These are phyloP conservation scores for Carposina sasakii DNA, from an alignment of 1,140 invertebrate genomes.

Conservation along the genomic window DNA sequence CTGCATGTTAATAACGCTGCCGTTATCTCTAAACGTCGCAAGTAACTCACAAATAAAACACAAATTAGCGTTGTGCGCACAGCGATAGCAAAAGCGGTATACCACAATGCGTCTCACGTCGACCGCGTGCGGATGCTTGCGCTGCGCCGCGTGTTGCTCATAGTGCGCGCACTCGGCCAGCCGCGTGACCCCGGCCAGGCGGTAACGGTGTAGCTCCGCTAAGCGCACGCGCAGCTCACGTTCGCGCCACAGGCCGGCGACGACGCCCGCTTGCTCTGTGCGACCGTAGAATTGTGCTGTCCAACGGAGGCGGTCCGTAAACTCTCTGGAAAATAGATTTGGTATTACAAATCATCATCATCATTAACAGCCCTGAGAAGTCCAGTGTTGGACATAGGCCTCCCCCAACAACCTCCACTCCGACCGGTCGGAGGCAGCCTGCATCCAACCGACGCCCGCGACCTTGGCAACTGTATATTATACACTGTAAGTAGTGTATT, in stretches of 20 bases:
- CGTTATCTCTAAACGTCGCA: no score
- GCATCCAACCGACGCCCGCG: no score
- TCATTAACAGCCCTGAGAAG: no score
- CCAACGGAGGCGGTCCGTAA: constrained; percentile 85
- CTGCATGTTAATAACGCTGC: no score
- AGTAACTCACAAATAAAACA: no score
- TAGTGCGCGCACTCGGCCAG: constrained; percentile 88
- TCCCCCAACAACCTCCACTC: no score
- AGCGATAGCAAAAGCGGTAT: constrained; percentile 18
- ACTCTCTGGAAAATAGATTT: constrained; percentile 80
- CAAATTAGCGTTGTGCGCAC: neutral
- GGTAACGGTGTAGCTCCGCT: constrained; percentile 86
- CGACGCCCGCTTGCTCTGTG: constrained; percentile 86
- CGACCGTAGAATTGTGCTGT: constrained; percentile 92
- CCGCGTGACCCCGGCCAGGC: constrained; percentile 84
- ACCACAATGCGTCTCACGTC: constrained; percentile 49
- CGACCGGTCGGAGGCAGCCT: no score
- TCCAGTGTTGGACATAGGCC: no score
- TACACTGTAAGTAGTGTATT: no score
- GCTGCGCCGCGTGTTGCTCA: constrained; percentile 79
- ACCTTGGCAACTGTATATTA: no score
- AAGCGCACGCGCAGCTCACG: constrained; percentile 86
- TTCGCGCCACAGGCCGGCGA: constrained; percentile 85
- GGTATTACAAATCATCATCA: no score
- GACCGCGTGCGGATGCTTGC: constrained; percentile 45